Evolutionary conservation across 2,113 vertebrate genomes (phyloP).

Genomic region (Lagenorhynchus albirostris): DNA sequence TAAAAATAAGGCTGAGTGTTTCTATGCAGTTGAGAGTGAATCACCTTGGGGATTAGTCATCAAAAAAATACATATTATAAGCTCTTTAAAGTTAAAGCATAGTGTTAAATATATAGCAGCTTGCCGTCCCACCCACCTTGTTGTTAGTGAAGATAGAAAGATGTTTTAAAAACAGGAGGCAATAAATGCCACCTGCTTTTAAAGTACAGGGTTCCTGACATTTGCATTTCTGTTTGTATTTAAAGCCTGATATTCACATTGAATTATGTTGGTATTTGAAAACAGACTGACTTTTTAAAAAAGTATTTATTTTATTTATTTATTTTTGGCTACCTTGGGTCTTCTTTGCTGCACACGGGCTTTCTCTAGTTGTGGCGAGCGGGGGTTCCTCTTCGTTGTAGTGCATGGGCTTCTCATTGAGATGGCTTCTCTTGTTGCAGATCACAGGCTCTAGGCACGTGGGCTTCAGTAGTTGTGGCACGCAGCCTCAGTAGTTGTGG

Average conservation of each 20-base stretch:
- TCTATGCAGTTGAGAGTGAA: conserved; percentile 63
- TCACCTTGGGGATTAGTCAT: conserved; percentile 75
- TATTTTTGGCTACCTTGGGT: no score
- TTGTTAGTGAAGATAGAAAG: conserved; percentile 73
- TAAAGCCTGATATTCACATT: conserved; percentile 59
- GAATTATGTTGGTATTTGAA: conserved; percentile 57
- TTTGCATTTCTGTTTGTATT: conserved; percentile 69
- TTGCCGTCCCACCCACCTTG: conserved; percentile 69
- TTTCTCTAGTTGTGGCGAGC: no score
- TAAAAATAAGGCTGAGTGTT: conserved; percentile 50
- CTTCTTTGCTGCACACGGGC: no score
- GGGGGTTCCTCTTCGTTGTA: no score
- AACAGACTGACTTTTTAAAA: conserved; percentile 54
- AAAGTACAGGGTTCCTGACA: conserved; percentile 63
- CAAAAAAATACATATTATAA: conserved; percentile 68
- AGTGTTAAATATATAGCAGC: conserved; percentile 72
- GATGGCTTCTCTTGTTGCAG: no score
- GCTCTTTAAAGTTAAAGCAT: conserved; percentile 66
- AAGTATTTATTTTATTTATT: no score
- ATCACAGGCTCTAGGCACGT: no score
- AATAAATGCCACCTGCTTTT: conserved; percentile 74
- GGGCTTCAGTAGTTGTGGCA: no score
- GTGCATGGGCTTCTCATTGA: no score
- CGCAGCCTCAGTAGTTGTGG: no score
- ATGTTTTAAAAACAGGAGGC: conserved; percentile 52